A percentile compares a stretch with the other conserved stretches of the same genome.
Conservation (phyloP, 2,113 vertebrate species). For the Alectura lathami region DNA sequence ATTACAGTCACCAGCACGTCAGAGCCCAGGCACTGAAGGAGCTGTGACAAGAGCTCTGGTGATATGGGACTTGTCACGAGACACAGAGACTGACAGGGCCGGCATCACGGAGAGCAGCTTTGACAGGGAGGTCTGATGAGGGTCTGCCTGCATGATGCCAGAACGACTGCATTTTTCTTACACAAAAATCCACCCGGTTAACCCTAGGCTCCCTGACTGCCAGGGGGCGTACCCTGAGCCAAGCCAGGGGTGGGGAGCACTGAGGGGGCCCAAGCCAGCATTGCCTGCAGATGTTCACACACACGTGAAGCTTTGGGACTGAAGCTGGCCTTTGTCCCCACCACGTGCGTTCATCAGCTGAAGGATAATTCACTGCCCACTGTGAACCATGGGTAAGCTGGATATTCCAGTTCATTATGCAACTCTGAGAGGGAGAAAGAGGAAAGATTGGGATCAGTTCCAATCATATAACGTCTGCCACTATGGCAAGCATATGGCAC, state of each 20-base stretch:
- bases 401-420: constrained; percentile 61
- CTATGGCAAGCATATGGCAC: neutral
- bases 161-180: neutral
- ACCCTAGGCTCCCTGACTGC: neutral
- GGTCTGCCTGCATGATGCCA: neutral
- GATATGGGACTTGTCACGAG: neutral
- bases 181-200: neutral
- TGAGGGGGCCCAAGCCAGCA: neutral
- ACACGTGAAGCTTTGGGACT: neutral
- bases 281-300: neutral
- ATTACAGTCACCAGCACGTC: rapidly evolving
- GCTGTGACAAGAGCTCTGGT: neutral
- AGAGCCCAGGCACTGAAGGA: neutral
- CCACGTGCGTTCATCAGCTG: neutral
- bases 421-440: neutral
- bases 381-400: constrained; percentile 8
- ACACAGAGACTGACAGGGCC: neutral
- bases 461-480: neutral
- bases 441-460: constrained; percentile 43
- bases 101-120: neutral
- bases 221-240: neutral
- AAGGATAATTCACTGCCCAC: neutral
- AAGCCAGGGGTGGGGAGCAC: neutral
- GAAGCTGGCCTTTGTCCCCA: neutral
- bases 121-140: neutral